Evolutionary conservation across 2,113 vertebrate genomes (phyloP), one percentile per base, ranked within the genome.

Genomic region (Gymnarchus niloticus): DNA sequence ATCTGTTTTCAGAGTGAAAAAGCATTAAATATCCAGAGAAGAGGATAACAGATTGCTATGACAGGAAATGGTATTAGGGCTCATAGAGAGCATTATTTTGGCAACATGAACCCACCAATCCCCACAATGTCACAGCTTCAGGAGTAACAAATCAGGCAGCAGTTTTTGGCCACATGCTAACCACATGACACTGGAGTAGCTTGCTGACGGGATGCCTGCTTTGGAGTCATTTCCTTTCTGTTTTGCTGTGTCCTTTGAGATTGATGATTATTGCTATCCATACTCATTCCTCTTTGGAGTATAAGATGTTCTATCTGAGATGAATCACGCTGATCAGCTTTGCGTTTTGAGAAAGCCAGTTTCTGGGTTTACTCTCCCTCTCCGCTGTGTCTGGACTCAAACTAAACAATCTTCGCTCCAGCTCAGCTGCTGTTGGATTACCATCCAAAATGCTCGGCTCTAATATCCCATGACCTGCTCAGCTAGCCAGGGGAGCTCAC

Each of bases 171-270:
- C 65, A 73, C 65, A 73, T 73, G 65, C 65, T 73, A 33, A 37
- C 65, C 65, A 73, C 65, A 6, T 41, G 28, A 73, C 33, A 6
- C 0, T 73, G 6, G 65, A 33, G 65, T 73, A 73, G 33, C 65
- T 12, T 73, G 65, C 33, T 37, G 65, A 73, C 4, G 65, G 6
- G 65, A 17, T 73, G 65, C 65, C 65, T 41, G 65, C 33, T 73
- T 73, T 73, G 65, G 65, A n/a, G 65, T 73, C 65, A 73, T 73
- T 73, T 73, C 28, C 41, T 73, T 73, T 73, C 33, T 6, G 65
- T 33, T 69, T n/a, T n/a, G n/a, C 33, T 69, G 12, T 33, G 61
- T 14, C 37, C 37, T 33, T 12, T 73, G 65, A 73, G 28, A 37
- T 5, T 73, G 41, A 73, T 73, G 65, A 33, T 33, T 73, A 73